Percentiles rank a stretch among this genome's conserved stretches.
Conservation (phyloP, 2,113 vertebrate genomes). For the Melospiza georgiana region DNA sequence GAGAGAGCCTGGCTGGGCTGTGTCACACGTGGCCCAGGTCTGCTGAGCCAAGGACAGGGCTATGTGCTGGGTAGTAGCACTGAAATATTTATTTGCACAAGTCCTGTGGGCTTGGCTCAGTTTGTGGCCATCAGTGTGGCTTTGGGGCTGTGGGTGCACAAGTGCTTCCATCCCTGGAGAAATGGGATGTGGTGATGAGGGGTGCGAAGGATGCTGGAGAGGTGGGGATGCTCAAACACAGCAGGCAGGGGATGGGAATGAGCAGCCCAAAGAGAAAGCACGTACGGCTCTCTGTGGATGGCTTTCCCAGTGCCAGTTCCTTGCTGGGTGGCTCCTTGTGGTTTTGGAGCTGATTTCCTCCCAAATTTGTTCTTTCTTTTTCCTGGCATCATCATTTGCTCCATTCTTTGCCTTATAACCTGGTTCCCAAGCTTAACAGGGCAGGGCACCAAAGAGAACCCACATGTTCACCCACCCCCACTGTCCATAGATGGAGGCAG, state of each 20-base stretch:
- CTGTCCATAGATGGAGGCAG: fast-evolving
- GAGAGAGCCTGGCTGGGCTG: neutral
- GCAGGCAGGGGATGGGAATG: neutral
- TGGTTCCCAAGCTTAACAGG: fast-evolving
- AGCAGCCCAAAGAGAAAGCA: neutral
- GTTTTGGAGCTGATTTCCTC: neutral
- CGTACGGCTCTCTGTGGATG: fast-evolving
- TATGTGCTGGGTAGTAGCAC: neutral
- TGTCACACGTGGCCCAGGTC: neutral
- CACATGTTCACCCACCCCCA: fast-evolving
- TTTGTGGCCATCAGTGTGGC: fast-evolving
- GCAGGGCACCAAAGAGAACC: neutral
- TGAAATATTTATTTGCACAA: neutral
- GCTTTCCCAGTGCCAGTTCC: neutral
- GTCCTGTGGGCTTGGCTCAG: fast-evolving
- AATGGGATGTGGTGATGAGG: neutral
- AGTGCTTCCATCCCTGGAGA: neutral
- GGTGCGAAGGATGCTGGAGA: neutral
- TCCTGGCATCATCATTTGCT: fast-evolving
- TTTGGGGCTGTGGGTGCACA: neutral
- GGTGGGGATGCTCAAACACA: neutral
- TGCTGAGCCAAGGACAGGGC: neutral
- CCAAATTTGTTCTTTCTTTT: neutral
- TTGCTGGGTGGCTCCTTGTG: neutral
- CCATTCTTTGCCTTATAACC: neutral